phyloP scores from a whole-genome alignment of 2,113 vertebrate genomes.

The Gadus macrocephalus region DNA sequence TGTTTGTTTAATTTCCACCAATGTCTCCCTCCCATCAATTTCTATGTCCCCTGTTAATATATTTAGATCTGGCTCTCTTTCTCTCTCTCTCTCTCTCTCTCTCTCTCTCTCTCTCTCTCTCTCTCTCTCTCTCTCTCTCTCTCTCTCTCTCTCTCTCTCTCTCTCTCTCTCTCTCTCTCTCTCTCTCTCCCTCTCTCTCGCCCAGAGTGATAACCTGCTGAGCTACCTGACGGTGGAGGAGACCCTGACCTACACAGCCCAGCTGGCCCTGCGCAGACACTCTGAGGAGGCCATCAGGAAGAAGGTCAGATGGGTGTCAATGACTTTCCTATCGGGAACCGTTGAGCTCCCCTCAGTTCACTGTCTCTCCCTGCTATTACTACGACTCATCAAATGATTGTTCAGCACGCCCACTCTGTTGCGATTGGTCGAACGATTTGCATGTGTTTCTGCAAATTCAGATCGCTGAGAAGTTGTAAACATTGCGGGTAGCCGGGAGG shows the following conservation, averaged over 20 bases:
- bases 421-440: too few species aligned
- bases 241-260: constrained; percentile 85
- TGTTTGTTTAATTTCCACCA: neutral
- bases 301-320: constrained; percentile 71
- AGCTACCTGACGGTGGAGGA: constrained; percentile 88
- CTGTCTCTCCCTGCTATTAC: too few species aligned
- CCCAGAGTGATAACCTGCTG: constrained; percentile 84
- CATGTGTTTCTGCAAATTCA: too few species aligned
- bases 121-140: neutral
- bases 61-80: constrained; percentile 1
- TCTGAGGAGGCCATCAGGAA: constrained; percentile 69
- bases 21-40: too few species aligned
- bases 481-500: too few species aligned
- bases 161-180: too few species aligned
- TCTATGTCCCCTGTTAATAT: constrained; percentile 2
- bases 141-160: constrained; percentile 9
- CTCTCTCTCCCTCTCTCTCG: constrained; percentile 1
- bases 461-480: too few species aligned
- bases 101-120: constrained; percentile 4
- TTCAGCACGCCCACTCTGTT: too few species aligned
- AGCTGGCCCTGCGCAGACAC: constrained; percentile 76
- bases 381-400: too few species aligned
- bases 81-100: neutral
- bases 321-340: neutral
- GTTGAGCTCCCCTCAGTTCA: too few species aligned